phyloP scores from a whole-genome alignment of 92 coral and sea anemone genomes.

The Parazoanthus swiftii region DNA sequence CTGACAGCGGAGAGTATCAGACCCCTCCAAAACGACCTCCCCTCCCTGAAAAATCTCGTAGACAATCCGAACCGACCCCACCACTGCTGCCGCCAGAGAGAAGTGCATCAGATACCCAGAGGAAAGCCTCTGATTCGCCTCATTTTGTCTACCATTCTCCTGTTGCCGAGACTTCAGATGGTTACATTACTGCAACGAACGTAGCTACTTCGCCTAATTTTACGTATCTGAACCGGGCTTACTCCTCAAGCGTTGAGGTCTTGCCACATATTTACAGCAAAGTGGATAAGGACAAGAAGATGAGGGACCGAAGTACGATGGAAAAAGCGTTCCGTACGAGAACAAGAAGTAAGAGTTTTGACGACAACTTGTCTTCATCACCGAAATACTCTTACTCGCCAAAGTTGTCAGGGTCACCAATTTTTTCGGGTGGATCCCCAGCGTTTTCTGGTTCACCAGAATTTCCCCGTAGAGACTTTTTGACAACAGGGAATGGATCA shows the following conservation, averaged over 20 bases:
- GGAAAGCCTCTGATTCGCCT: constrained; percentile 32
- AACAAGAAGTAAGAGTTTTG: constrained; percentile 62
- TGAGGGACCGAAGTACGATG: constrained; percentile 48
- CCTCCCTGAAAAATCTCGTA: constrained; percentile 36
- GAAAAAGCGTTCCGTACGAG: constrained; percentile 50
- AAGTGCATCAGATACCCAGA: constrained; percentile 20
- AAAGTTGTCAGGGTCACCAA: constrained; percentile 35
- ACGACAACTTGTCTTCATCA: constrained; percentile 53
- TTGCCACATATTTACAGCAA: constrained; percentile 73
- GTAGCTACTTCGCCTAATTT: constrained; percentile 75
- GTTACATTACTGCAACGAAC: constrained; percentile 20
- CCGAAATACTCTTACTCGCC: constrained; percentile 46
- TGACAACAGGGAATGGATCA: neutral
- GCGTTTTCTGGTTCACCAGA: constrained; percentile 30
- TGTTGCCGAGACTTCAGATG: constrained; percentile 2
- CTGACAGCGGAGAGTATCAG: constrained; percentile 53
- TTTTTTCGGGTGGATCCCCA: constrained; percentile 32
- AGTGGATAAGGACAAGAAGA: constrained; percentile 79
- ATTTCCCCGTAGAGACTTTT: constrained; percentile 14
- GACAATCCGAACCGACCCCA: constrained; percentile 24
- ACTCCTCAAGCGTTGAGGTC: constrained; percentile 83
- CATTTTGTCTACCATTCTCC: constrained; percentile 18
- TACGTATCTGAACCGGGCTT: constrained; percentile 70
- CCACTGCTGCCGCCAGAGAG: constrained; percentile 28
- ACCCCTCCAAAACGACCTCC: constrained; percentile 26